phyloP scores from a whole-genome alignment of 2,797 vertebrate genomes.

The Liparis tanakae region DNA sequence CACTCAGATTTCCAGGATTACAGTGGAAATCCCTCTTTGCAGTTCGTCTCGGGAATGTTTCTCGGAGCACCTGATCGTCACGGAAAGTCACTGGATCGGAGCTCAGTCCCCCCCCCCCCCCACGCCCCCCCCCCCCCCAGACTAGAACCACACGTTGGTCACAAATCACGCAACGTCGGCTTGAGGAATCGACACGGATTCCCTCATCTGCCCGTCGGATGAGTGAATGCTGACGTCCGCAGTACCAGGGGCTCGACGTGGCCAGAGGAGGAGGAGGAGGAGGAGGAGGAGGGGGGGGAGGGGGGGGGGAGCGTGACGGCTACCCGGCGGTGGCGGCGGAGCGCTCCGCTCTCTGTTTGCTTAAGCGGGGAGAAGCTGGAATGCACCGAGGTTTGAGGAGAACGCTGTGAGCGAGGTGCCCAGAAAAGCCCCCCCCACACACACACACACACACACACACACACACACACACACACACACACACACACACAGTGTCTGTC shows the following conservation, averaged over 20 bases:
- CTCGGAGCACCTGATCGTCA: constrained; percentile 36
- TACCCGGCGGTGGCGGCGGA: constrained; percentile 13
- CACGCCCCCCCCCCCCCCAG: too few relatives aligned
- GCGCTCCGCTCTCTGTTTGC: constrained; percentile 51
- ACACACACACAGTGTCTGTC: too few relatives aligned
- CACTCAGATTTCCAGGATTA: constrained; percentile 59
- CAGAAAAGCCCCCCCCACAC: constrained; percentile 54
- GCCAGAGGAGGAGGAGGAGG: not conserved
- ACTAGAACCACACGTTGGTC: not conserved
- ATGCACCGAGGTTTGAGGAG: constrained; percentile 50
- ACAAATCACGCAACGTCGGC: constrained; percentile 18
- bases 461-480: constrained; percentile 19
- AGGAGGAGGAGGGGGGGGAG: constrained; percentile 22
- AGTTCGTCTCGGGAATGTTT: constrained; percentile 46
- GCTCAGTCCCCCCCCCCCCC: not conserved
- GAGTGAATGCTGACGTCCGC: constrained; percentile 49
- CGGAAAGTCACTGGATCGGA: constrained; percentile 3
- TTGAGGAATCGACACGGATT: constrained; percentile 46
- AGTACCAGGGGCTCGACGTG: constrained; percentile 39
- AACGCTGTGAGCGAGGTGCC: constrained; percentile 55
- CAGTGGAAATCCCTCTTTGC: constrained; percentile 53
- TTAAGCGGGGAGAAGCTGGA: constrained; percentile 62
- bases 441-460: constrained; percentile 25
- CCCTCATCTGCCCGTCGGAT: constrained; percentile 41
- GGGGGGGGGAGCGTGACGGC: constrained; percentile 23